Percentiles rank a stretch among this genome's conserved stretches.
Conservation (phyloP, 2,797 vertebrate species). For the Galago senegalensis region DNA sequence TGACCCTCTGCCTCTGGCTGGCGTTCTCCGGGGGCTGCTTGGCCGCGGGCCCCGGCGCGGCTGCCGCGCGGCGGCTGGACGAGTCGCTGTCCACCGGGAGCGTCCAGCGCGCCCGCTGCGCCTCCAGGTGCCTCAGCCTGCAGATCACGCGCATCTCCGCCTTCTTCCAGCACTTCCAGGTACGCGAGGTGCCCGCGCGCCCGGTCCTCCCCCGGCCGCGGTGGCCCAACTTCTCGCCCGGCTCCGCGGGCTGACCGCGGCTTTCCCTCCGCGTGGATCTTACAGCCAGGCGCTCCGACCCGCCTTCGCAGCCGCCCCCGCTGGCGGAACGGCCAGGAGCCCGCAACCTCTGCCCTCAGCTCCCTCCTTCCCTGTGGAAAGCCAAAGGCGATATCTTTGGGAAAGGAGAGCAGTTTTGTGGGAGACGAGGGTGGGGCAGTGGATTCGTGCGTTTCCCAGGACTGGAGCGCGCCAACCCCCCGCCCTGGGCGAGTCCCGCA, state of each 20-base stretch:
- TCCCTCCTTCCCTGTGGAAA: too few species aligned
- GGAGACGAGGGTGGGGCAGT: neutral
- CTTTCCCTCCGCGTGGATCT: neutral
- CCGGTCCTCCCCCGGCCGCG: neutral
- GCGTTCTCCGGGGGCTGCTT: slow-evolving; percentile 89
- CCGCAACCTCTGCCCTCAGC: fast-evolving
- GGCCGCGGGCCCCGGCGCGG: slow-evolving; percentile 82
- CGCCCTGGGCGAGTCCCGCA: neutral
- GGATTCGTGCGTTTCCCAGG: neutral
- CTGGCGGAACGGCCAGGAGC: neutral
- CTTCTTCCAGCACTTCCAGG: slow-evolving; percentile 96
- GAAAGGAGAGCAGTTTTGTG: neutral
- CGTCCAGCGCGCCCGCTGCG: slow-evolving; percentile 94
- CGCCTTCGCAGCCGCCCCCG: neutral
- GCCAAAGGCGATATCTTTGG: fast-evolving
- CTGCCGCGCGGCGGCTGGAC: slow-evolving; percentile 92
- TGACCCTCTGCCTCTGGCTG: slow-evolving; percentile 93
- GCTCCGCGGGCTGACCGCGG: neutral
- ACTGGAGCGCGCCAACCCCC: neutral
- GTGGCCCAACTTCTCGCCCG: neutral
- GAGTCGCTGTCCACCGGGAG: slow-evolving; percentile 93
- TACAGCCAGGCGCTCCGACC: fast-evolving
- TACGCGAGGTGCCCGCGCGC: slow-evolving; percentile 81
- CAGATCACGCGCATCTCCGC: slow-evolving; percentile 98
- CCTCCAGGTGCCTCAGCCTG: slow-evolving; percentile 96